Evolutionary conservation across 2,113 vertebrate genomes (phyloP).

Genomic region (Chaetorhynchus papuensis): DNA sequence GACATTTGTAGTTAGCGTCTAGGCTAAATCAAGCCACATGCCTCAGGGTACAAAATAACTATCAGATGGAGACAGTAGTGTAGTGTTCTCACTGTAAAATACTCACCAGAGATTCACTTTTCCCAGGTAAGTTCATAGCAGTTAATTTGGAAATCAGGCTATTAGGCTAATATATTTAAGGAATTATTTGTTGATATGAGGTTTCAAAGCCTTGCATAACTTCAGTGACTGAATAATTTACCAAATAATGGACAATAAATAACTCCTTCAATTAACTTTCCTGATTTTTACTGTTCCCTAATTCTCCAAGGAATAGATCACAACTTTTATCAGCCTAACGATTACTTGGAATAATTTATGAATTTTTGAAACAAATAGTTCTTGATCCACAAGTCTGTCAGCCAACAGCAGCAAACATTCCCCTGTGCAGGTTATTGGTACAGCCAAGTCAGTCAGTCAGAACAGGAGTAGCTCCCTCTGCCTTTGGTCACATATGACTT

Average conservation of each 20-base stretch:
- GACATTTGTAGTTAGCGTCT: constrained; percentile 37
- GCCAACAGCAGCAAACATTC: background rate
- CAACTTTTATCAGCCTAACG: background rate
- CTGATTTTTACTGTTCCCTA: background rate
- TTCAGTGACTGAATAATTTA: background rate
- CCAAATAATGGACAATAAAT: background rate
- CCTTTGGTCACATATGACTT: constrained; percentile 35
- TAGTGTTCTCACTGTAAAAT: background rate
- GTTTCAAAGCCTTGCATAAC: background rate
- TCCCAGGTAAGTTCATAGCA: background rate
- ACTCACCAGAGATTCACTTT: background rate
- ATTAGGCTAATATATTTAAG: background rate
- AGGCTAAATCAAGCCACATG: constrained; percentile 38
- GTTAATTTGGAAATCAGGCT: constrained; percentile 5
- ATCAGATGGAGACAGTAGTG: background rate
- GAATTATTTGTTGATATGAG: background rate
- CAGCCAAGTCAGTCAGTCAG: background rate
- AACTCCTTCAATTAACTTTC: background rate
- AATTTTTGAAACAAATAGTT: background rate
- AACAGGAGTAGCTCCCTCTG: background rate
- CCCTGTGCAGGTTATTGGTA: background rate
- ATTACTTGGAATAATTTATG: background rate
- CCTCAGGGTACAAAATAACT: constrained; percentile 3
- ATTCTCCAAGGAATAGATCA: background rate
- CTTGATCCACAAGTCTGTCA: background rate